phyloP scores from a whole-genome alignment of 2,113 vertebrate species.

The Gymnorhina tibicen region DNA sequence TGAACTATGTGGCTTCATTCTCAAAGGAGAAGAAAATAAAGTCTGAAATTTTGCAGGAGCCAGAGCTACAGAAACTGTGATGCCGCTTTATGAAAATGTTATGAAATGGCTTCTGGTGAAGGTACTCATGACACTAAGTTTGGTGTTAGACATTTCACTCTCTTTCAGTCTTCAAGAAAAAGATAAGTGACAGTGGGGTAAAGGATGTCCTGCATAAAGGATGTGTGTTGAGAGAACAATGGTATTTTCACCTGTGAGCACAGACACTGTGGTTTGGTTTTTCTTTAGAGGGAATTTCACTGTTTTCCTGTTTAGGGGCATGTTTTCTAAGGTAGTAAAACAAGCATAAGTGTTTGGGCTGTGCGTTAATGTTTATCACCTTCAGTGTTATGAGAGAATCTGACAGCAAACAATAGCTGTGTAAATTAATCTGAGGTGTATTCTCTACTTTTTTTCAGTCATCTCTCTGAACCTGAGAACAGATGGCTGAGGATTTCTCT shows the following conservation, averaged over 20 bases:
- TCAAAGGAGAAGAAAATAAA: neutral
- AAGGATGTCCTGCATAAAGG: neutral
- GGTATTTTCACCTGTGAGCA: neutral
- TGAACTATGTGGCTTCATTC: neutral
- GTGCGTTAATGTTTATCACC: neutral
- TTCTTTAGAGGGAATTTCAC: neutral
- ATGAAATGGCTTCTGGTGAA: neutral
- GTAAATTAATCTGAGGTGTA: neutral
- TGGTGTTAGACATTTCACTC: neutral
- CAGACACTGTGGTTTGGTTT: neutral
- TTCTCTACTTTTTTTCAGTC: neutral
- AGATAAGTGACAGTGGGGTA: neutral
- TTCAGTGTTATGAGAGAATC: neutral
- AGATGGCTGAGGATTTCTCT: constrained; percentile 26
- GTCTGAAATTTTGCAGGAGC: neutral
- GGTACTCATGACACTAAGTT: neutral
- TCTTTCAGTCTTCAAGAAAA: neutral
- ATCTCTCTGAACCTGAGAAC: neutral
- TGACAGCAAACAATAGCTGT: neutral
- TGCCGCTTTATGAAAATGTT: neutral
- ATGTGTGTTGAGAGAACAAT: neutral
- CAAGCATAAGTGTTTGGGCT: neutral
- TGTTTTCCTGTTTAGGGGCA: neutral
- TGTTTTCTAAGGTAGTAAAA: neutral
- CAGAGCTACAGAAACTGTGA: neutral